Percentiles rank a stretch among this genome's conserved stretches.
Evolutionary conservation across 2,113 vertebrate species (phyloP).

Genomic region (Proterorhinus semilunaris): DNA sequence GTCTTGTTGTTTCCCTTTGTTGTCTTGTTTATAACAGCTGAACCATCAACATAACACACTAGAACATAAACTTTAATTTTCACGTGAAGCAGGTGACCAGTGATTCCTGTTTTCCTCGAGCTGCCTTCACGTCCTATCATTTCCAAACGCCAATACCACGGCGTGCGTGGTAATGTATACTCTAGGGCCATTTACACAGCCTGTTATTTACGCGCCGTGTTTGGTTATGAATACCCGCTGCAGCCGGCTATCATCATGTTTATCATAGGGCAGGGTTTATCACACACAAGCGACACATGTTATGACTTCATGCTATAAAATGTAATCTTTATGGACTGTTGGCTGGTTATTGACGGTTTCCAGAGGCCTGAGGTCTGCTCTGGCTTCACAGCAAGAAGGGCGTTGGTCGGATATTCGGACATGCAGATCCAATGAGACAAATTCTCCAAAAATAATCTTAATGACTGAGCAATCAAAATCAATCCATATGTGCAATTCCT

Average conservation of each 20-base stretch:
- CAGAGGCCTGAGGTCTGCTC: background rate
- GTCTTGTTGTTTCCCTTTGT: background rate
- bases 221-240: background rate
- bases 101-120: background rate
- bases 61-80: background rate
- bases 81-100: background rate
- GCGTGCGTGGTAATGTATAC: constrained; percentile 1
- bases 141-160: background rate
- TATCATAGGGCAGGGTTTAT: background rate
- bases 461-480: no score
- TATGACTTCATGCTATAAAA: constrained; percentile 18
- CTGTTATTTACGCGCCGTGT: background rate
- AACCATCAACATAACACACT: background rate
- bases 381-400: no score
- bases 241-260: background rate
- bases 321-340: constrained; percentile 38
- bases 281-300: background rate
- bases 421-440: no score
- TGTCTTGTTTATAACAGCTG: no score
- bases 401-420: no score
- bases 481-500: no score
- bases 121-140: background rate
- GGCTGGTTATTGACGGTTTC: background rate
- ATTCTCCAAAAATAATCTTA: no score
- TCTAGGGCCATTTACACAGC: background rate